Percentiles rank a stretch among this genome's conserved stretches.
Conservation (phyloP, 2,888 invertebrate species). For the Invenusta paracnida region DNA sequence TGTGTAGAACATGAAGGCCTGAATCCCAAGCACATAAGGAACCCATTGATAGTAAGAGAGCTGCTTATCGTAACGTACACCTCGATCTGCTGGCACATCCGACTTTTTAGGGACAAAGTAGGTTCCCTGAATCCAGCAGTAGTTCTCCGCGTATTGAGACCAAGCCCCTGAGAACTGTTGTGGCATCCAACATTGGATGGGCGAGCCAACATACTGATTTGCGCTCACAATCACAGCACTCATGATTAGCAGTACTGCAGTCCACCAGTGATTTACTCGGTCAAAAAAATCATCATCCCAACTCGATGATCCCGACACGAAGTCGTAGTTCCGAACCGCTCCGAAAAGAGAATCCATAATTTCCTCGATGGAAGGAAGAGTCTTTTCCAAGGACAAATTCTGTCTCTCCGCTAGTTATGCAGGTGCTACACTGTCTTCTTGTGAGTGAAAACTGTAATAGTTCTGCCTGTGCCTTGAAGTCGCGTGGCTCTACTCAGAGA, state of each 20-base stretch:
- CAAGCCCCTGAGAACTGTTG: conserved; percentile 39
- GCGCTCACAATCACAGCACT: conserved; percentile 59
- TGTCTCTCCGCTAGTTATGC: neutral
- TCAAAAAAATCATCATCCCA: conserved; percentile 56
- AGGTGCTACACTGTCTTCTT: no score
- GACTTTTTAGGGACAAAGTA: conserved; percentile 42
- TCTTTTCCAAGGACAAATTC: no score
- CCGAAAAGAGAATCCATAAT: neutral
- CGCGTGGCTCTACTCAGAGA: conserved; percentile 20
- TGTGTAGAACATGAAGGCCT: conserved; percentile 42
- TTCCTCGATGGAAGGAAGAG: no score
- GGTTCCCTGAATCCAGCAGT: conserved; percentile 45
- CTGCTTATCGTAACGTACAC: conserved; percentile 5
- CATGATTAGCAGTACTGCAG: conserved; percentile 57
- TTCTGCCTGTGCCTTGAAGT: neutral
- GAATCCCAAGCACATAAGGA: conserved; percentile 42
- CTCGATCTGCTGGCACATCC: conserved; percentile 35
- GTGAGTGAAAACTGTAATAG: no score
- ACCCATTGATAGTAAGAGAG: conserved; percentile 45
- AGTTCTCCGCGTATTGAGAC: conserved; percentile 43
- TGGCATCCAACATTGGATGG: conserved; percentile 49
- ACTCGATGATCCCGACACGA: neutral
- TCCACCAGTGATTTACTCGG: conserved; percentile 58
- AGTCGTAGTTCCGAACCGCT: neutral
- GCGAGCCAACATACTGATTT: conserved; percentile 59